A percentile compares a stretch with the other conserved stretches of the same genome.
These are phyloP conservation scores for Passer montanus DNA, from an alignment of 2,113 vertebrate species.

Conservation along the genomic window DNA sequence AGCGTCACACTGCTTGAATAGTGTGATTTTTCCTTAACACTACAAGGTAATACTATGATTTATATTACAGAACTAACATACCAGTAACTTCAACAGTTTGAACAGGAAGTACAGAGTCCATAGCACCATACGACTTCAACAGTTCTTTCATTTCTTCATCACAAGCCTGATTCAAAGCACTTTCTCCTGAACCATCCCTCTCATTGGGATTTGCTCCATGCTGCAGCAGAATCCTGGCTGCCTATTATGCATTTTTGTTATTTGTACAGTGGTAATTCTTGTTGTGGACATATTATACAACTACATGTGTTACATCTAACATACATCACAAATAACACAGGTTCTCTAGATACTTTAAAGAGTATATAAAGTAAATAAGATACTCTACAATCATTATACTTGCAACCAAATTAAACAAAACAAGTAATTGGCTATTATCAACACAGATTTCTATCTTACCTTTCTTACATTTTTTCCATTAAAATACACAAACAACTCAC, in stretches of 20 bases:
- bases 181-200: slow-evolving; percentile 65
- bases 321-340: background rate
- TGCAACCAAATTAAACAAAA: background rate
- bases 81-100: background rate
- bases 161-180: slow-evolving; percentile 71
- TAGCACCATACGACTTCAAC: slow-evolving; percentile 55
- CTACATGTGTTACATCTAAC: background rate
- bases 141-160: slow-evolving; percentile 74
- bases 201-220: slow-evolving; percentile 78
- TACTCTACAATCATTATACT: background rate
- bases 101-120: background rate
- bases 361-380: background rate
- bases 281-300: background rate
- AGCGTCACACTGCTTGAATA: background rate
- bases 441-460: background rate
- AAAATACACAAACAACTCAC: background rate
- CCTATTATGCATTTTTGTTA: slow-evolving; percentile 67
- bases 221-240: slow-evolving; percentile 76
- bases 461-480: background rate
- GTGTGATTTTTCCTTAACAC: background rate
- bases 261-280: background rate
- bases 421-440: background rate
- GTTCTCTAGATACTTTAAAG: background rate
- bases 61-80: slow-evolving; percentile 12
- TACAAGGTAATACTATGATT: background rate